These are phyloP conservation scores for Drosophila picticornis DNA, from an alignment of 2,888 invertebrate species.

Conservation along the genomic window DNA sequence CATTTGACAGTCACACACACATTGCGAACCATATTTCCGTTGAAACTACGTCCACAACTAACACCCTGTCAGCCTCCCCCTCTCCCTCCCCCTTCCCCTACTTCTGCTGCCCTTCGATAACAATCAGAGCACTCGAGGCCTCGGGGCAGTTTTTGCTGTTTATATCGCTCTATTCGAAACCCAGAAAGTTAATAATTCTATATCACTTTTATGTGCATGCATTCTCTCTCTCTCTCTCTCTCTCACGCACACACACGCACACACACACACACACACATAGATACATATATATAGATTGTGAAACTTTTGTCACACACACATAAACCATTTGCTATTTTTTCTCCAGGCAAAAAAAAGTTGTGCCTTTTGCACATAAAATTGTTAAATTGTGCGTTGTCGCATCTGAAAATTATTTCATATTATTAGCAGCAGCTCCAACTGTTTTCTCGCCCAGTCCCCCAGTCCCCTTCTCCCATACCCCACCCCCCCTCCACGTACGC, in stretches of 20 bases:
- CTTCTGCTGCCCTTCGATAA: conserved; percentile 4
- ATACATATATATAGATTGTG: neutral
- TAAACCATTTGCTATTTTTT: conserved; percentile 40
- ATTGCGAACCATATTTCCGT: neutral
- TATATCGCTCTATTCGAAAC: conserved; percentile 39
- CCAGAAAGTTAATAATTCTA: conserved; percentile 73
- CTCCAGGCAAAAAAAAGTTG: conserved; percentile 28
- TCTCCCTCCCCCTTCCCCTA: too few species aligned
- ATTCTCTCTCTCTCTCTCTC: conserved; percentile 4
- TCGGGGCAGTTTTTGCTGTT: conserved; percentile 23
- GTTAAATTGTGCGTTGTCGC: conserved; percentile 47
- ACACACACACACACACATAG: neutral
- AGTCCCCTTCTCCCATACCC: neutral
- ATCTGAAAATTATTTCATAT: conserved; percentile 45
- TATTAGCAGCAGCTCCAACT: conserved; percentile 29
- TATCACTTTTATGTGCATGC: conserved; percentile 59
- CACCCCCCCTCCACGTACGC: neutral
- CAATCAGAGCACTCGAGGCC: conserved; percentile 19
- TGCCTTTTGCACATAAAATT: conserved; percentile 41
- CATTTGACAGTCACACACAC: conserved; percentile 15
- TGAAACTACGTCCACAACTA: neutral
- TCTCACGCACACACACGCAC: neutral
- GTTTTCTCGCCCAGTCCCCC: neutral
- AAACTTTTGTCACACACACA: conserved; percentile 47
- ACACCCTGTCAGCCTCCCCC: neutral